Evolutionary conservation across 2,888 invertebrate species (phyloP), one percentile per base, ranked within the genome.

Genomic region (Drosophila kokeensis): DNA sequence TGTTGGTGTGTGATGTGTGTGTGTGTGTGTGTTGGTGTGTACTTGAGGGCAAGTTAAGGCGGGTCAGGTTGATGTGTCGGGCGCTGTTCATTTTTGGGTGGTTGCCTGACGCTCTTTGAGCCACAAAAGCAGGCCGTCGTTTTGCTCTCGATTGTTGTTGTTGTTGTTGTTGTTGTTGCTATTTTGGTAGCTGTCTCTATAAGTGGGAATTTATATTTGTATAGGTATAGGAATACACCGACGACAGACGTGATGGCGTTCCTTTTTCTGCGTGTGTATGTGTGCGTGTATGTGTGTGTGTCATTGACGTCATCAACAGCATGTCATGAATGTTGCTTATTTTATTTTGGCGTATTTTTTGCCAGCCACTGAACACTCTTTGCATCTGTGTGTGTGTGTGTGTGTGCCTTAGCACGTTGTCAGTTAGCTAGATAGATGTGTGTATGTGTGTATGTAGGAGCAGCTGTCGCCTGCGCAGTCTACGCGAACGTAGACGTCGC

Each of bases 281-380:
- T 57, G 24, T 72, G 48, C 52, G 38, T 63, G 36, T 76, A 61
- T 76, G 62, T 66, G 76, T 77, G 74, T 67, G 75, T 57, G 67
- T 71, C 87, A 88, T 88, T 88, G 87, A 88, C 87, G 87, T 88
- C 87, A 88, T 88, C 87, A 90, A 83, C 87, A 90, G 83, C 87
- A 88, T 90, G 87, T 88, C 90, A 88, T 89, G 90, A 90, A 89
- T 88, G 82, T 82, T 60, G 65, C 62, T 53, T 72, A 60, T 83
- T 68, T 81, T 65, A 68, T 80, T 77, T 87, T 85, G 57, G 66
- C 65, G 45, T 70, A 27, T 52, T 69, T 53, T 66, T 52, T 53
- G 69, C 70, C 68, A 54, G 67, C 81, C 84, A 78, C 78, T 81
- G 82, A 76, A 76, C 70, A 72, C 73, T 71, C 63, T 62, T 69